phyloP scores from a whole-genome alignment of 2,797 vertebrate species.

The Pseudochirops cupreus region DNA sequence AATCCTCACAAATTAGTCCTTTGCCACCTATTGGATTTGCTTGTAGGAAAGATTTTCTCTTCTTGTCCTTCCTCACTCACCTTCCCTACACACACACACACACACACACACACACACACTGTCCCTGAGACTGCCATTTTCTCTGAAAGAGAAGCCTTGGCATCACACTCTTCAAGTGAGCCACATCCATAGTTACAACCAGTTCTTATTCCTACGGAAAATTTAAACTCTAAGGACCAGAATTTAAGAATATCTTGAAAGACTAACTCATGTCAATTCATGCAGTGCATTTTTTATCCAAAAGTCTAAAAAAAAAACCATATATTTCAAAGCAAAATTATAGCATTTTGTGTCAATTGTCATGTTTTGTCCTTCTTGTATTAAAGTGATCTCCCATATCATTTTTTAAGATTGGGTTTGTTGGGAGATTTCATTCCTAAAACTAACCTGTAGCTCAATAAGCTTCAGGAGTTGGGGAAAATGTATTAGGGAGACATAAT shows the following conservation, averaged over 20 bases:
- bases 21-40: background rate
- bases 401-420: background rate
- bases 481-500: background rate
- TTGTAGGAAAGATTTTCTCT: background rate
- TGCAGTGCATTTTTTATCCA: background rate
- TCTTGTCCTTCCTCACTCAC: background rate
- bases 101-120: background rate
- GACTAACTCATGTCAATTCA: background rate
- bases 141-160: background rate
- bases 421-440: background rate
- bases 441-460: background rate
- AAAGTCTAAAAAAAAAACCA: background rate
- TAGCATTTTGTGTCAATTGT: background rate
- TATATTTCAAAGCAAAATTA: background rate
- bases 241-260: background rate
- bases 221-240: background rate
- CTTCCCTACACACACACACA: background rate
- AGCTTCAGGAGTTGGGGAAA: background rate
- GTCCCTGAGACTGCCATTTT: too few relatives aligned
- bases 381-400: background rate
- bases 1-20: background rate
- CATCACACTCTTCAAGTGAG: background rate
- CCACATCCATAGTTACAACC: background rate
- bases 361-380: background rate
- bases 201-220: background rate